Evolutionary conservation across 2,797 vertebrate genomes (phyloP).

Genomic region (Rallus crepitans): DNA sequence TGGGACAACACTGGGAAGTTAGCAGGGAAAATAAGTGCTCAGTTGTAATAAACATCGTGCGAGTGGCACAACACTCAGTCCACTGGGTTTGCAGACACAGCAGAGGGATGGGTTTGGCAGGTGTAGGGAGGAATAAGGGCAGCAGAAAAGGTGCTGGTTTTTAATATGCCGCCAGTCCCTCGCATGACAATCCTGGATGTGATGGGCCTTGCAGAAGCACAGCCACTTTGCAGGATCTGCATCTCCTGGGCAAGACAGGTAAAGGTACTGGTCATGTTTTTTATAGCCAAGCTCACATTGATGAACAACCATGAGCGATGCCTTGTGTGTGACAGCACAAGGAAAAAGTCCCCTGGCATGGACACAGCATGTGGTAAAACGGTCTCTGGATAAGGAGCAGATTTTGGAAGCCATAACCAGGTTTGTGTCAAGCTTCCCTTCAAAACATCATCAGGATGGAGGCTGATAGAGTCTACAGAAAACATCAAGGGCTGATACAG

Average conservation of each 20-base stretch:
- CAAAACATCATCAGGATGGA: neutral
- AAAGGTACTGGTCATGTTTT: neutral
- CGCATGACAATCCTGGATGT: no score
- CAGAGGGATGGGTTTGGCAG: neutral
- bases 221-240: neutral
- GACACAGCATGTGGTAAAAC: neutral
- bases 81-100: rapidly evolving
- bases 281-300: neutral
- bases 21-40: neutral
- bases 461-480: neutral
- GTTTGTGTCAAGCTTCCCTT: neutral
- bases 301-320: neutral
- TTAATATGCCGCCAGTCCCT: no score
- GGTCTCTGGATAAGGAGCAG: neutral
- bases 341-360: rapidly evolving
- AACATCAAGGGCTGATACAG: neutral
- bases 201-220: rapidly evolving
- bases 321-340: neutral
- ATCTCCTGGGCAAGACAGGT: neutral
- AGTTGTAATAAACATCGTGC: neutral
- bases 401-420: neutral
- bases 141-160: neutral
- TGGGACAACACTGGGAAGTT: neutral
- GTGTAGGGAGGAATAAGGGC: neutral
- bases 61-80: neutral